Conservation (phyloP, 2,888 invertebrate species). For the Tetheella fluctuosa region DNA sequence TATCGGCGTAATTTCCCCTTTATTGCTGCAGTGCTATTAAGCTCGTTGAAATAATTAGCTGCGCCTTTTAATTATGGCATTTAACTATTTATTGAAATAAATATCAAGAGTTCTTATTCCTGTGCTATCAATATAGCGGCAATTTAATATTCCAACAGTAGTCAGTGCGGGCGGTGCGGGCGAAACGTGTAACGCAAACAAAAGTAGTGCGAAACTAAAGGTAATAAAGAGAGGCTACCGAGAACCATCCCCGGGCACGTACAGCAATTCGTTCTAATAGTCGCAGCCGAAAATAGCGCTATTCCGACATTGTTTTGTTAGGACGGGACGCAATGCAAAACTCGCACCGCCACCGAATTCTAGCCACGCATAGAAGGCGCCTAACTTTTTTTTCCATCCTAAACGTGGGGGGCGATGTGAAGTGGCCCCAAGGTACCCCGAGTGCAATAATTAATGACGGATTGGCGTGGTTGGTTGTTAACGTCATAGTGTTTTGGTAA, state of each 20-base stretch:
- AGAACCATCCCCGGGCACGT: conserved; percentile 67
- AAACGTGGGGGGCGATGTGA: conserved; percentile 73
- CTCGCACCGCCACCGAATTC: conserved; percentile 48
- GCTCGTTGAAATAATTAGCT: conserved; percentile 48
- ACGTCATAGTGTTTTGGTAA: conserved; percentile 78
- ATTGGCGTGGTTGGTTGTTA: conserved; percentile 70
- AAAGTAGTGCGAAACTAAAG: conserved; percentile 68
- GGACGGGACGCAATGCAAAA: conserved; percentile 70
- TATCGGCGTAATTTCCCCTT: conserved; percentile 44
- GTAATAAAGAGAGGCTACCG: conserved; percentile 66
- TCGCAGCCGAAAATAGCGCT: conserved; percentile 68
- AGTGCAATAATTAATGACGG: conserved; percentile 73
- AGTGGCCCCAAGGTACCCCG: conserved; percentile 68
- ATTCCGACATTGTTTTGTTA: conserved; percentile 75
- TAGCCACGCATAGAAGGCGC: conserved; percentile 46
- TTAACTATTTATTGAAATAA: conserved; percentile 39
- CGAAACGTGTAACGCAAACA: conserved; percentile 68
- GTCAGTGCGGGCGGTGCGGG: conserved; percentile 44
- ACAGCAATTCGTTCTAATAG: conserved; percentile 78
- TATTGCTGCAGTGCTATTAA: conserved; percentile 48
- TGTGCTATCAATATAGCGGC: conserved; percentile 43
- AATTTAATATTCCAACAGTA: conserved; percentile 58
- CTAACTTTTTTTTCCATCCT: conserved; percentile 56
- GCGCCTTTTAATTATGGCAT: conserved; percentile 38
- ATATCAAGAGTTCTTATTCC: conserved; percentile 37